Base-by-base conservation (phyloP, 2,888 invertebrate genomes). In the Dynastes hyllus region DNA sequence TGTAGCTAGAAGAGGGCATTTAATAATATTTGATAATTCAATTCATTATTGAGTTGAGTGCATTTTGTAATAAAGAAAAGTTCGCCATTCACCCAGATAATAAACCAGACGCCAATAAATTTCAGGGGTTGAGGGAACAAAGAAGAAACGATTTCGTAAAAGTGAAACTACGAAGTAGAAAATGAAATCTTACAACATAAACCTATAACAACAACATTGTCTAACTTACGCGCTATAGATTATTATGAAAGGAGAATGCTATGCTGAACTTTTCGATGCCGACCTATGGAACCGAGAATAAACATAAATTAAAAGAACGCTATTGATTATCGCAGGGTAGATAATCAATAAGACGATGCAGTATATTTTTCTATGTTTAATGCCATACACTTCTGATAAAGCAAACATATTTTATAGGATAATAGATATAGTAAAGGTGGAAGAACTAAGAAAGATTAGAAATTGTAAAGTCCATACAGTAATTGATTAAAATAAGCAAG, bases 261-360 rank as follows among this genome's bases (percentile, higher is more conserved):
- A 63, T 11, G 29, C 13, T 29, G 29, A 63, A 63, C 27, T 29
- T 63, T 63, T 29, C 13, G n/a, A 3, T 9, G 63, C 29, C 29
- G 32, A 63, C 63, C 63, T 63, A 63, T 63, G n/a, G 16, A 27
- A 22, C 22, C 11, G 27, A 61, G 61, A 61, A 29, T 61, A 61
- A 29, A 29, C n/a, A 63, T 63, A 63, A 67, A 67, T 67, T 45
- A 67, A 67, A 67, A 67, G 16, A 1, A 67, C 50, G 1, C 8
- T 67, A 67, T 67, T 67, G 67, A 67, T 67, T 67, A 27, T 63
- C 63, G 32, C 67, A 4, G 50, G 11, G 22, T n/a, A 67, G 27
- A 50, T 40, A 67, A 67, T 67, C 67, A 67, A 67, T 67, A 67
- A 22, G 32, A 16, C 67, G 11, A 45, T 45, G 50, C 45, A 22